Base-by-base conservation (phyloP, 2,797 vertebrate genomes). In the Notolepis coatsorum region DNA sequence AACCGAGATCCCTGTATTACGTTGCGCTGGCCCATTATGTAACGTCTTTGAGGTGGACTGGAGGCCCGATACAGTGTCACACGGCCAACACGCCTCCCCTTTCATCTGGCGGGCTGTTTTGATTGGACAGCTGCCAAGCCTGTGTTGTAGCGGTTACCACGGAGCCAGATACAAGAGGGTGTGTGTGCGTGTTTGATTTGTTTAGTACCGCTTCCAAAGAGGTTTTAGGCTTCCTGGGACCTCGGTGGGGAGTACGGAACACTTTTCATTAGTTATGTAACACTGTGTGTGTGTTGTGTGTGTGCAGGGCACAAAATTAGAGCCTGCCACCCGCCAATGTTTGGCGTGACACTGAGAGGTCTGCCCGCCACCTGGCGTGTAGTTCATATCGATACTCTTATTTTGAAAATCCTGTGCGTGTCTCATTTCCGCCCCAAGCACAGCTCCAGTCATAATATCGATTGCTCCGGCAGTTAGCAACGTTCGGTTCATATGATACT, bases 201-300 rank as follows among this genome's bases (percentile, higher is more conserved):
- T 41, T 50, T n/a, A n/a, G n/a, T n/a, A n/a, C n/a, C 17, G 12
- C 59, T 43, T 50, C 17, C 4, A 33, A 17, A 51, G 48, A 61
- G 42, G 23, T 24, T 71, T 71, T 46, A 1, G 12, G 28, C 52
- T 68, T 55, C 56, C 49, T 54, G 21, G 47, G 35, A 27, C 41
- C 57, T 63, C 38, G 1, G 41, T 18, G 18, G 56, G 24, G 23
- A 56, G 30, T 3, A n/a, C 46, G 23, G 48, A 73, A 23, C 59
- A 37, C 20, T 57, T n/a, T n/a, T 78, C 63, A 61, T 67, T 60
- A 51, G 67, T 85, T 83, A 76, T 39, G 10, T 62, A 78, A 85
- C 35, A n/a, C 30, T 58, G 51, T 70, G 33, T 3, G 1, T 72
- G 48, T 48, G 1, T 51, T 15, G 31, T 51, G 60, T 51, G 38